Evolutionary conservation across 2,797 vertebrate species (phyloP).

Genomic region (Megaceryle alcyon): DNA sequence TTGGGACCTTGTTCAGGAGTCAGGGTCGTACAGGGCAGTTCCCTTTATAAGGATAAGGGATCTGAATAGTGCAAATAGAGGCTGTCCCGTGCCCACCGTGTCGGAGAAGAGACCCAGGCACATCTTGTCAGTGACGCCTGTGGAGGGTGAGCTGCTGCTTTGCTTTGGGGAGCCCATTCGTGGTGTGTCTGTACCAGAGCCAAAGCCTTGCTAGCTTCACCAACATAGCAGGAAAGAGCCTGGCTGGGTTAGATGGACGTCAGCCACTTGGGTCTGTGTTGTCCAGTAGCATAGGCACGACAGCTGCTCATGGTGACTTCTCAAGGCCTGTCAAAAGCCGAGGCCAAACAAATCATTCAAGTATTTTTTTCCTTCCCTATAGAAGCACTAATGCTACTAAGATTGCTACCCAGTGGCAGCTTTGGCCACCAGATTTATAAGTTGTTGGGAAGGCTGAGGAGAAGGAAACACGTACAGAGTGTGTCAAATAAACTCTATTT

Average conservation of each 20-base stretch:
- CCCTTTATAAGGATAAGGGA: neutral
- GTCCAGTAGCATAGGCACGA: neutral
- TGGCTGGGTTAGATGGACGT: neutral
- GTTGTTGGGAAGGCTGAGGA: neutral
- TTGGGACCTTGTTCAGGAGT: neutral
- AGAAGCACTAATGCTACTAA: neutral
- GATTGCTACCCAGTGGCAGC: neutral
- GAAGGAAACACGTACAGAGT: neutral
- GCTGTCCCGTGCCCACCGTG: accelerated
- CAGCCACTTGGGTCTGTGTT: neutral
- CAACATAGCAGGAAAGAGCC: accelerated
- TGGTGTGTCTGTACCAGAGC: neutral
- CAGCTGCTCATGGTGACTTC: neutral
- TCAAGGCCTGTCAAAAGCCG: neutral
- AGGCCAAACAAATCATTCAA: neutral
- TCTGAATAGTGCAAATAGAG: neutral
- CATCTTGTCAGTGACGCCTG: neutral
- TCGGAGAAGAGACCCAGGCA: neutral
- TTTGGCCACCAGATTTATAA: neutral
- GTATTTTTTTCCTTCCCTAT: neutral
- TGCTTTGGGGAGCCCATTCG: neutral
- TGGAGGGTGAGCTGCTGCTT: neutral
- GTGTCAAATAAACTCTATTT: neutral
- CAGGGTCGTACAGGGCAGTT: neutral
- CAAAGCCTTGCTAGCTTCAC: neutral